Base-by-base conservation (phyloP, 2,888 invertebrate species). In the Diarsia dahlii region DNA sequence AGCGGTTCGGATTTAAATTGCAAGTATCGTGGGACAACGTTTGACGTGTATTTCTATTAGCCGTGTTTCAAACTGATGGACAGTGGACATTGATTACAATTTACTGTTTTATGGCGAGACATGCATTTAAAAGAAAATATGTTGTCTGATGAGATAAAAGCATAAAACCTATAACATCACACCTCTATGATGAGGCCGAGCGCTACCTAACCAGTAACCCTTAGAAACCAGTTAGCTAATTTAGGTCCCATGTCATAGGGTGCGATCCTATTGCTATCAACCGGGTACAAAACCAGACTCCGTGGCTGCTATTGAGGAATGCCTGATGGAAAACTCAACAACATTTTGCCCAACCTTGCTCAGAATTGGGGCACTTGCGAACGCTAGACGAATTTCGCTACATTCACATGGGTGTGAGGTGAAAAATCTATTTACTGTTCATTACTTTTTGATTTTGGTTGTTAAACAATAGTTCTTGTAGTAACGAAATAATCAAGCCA, bases 1-100 rank as follows among this genome's bases (percentile, higher is more conserved):
- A 82, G 67, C 84, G 67, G 63, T 73, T 71, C n/a, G 15, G 39
- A 82, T 82, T 82, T 83, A 70, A 83, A 82, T 82, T 86, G 86
- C 82, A 82, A 83, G 72, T 86, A 86, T 64, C 86, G 79, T 86
- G 79, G 56, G 82, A 82, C 78, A 63, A 54, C 34, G 20, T 65
- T 86, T 73, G 79, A 78, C 60, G 54, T 71, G 78, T 73, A 78
- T 86, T 78, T 86, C 84, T 83, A 86, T 56, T 77, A 60, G 63
- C 50, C n/a, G 20, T 72, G 84, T 52, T 78, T 15, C 54, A 23
- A 81, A 69, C 52, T 68, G 56, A 72, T 52, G 69, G 60, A 50
- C 63, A 52, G 67, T 60, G 56, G 46, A 60, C 65, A 66, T 74
- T 56, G 76, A 81, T 63, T 77, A 81, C 68, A 56, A 58, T 20